Percentiles rank a stretch among this genome's conserved stretches.
Conservation (phyloP, 2,888 invertebrate species). For the Nomada lathburiana region DNA sequence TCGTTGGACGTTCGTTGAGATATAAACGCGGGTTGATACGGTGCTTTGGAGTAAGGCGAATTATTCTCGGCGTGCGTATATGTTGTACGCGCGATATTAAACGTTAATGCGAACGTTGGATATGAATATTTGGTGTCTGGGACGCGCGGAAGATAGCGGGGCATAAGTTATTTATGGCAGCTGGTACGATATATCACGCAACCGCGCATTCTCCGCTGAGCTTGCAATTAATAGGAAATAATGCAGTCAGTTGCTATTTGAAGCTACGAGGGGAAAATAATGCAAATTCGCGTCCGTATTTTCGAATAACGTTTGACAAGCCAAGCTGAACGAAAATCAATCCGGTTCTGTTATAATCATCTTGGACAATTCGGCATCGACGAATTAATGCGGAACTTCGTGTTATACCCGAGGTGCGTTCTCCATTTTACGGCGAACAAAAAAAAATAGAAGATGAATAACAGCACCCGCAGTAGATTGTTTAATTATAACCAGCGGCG, state of each 20-base stretch:
- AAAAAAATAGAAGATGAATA: neutral
- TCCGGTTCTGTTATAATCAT: too few relatives aligned
- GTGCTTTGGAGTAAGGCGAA: constrained; percentile 3
- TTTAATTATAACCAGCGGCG: constrained; percentile 17
- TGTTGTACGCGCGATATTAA: constrained; percentile 24
- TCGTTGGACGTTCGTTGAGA: too few relatives aligned
- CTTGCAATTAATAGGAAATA: constrained; percentile 2
- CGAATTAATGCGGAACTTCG: too few relatives aligned
- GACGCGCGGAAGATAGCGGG: neutral
- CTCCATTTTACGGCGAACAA: neutral
- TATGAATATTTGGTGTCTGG: neutral
- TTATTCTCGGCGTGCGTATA: constrained; percentile 10
- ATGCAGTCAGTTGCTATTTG: neutral
- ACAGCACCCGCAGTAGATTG: neutral
- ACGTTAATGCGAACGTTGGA: constrained; percentile 31
- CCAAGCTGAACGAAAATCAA: too few relatives aligned
- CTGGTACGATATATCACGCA: neutral
- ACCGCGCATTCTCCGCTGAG: neutral
- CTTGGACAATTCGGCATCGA: too few relatives aligned
- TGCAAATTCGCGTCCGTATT: too few relatives aligned
- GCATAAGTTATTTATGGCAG: constrained; percentile 5
- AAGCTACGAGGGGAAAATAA: neutral
- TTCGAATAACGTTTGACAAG: too few relatives aligned
- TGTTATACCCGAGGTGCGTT: neutral
- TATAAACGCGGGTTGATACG: neutral